Base-by-base conservation (phyloP, 2,113 vertebrate genomes). In the Anthoscopus minutus region DNA sequence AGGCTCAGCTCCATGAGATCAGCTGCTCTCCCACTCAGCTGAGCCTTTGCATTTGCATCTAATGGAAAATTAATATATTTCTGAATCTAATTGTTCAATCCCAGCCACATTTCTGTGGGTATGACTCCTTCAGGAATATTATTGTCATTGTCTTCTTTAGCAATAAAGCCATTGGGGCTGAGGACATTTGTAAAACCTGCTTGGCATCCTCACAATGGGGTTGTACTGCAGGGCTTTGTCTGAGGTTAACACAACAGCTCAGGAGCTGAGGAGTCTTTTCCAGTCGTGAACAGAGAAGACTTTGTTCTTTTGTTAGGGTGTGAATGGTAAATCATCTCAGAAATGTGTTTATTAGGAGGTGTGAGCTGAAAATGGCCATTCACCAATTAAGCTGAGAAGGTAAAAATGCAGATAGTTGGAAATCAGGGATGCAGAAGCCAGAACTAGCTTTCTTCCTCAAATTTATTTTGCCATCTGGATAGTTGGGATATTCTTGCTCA, bases 251-350 rank as follows among this genome's bases (percentile, higher is more conserved):
- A 77, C 79, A 90, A 80, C 7, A n/a, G 70, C 77, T 95, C 89
- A 80, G 44, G 66, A 89, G 81, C 81, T 94, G 88, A 72, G 66
- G 84, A 95, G 72, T 50, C 73, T 95, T 90, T 90, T 86, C 69
- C 77, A 47, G 4, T 37, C 3, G 0, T 9, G 64, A 90, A 24
- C 80, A 92, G 90, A 73, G 73, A 90, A 53, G 33, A 87, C 20
- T 66, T 92, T 38, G 62, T 70, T 78, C 95, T 95, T 96, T 96
- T 96, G 92, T 94, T 88, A 42, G 81, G 1, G 9, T 30, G 15
- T 93, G 93, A 97, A 70, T 78, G 77, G 82, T 33, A 88, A 93
- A 91, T 94, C 53, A 69, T 76, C 80, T 64, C 86, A 79, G 88
- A 84, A 90, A 96, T 18, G 76, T 80, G 80, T 95, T 93, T 93